Evolutionary conservation across 37 sponge, comb jelly and placozoan species (phyloP), one percentile per base, ranked within the genome.

Genomic region (Crambe crambe): DNA sequence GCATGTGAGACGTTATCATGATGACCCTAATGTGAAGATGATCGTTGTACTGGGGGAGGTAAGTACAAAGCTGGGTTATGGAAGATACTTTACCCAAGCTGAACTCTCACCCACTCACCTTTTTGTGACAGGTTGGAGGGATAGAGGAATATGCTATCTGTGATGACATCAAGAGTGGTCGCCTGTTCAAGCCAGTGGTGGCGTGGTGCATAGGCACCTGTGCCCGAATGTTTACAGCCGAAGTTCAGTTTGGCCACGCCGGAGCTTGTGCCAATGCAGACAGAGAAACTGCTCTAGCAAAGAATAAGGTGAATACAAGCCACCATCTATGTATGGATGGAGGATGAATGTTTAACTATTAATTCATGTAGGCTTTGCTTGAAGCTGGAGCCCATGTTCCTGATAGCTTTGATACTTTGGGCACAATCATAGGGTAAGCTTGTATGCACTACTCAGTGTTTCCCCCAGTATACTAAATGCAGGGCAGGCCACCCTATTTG

Each of bases 201-300:
- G 94, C 91, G 23, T 97, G 98, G 98, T 97, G 98, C 56, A 97
- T 93, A 42, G 98, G 98, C 12, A 97, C 98, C 0, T 97, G 98
- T 79, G 94, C 91, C 37, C 88, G 90, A 47, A 87, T 95, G 93
- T 97, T 97, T 76, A 44, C 94, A 31, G 90, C 98, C 3, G 98
- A 97, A 42, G 98, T 97, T 6, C 98, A 97, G 89, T 97, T 97
- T 84, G 98, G 98, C 32, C 98, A 97, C 65, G 98, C 98, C 3
- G 98, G 98, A 6, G 90, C 98, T 0, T 86, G 87, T 76, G 98
- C 98, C 27, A 93, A 95, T 83, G 85, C 91, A 32, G 89, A 81
- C 38, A 71, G 85, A 65, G 98, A 97, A 76, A 95, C 98, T 4
- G 93, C 98, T 38, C 87, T 73, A 63, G 93, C 93, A 32, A 97